A percentile compares a stretch with the other conserved stretches of the same genome.
phyloP scores from a whole-genome alignment of 2,113 vertebrate genomes.

The Chauna torquata region DNA sequence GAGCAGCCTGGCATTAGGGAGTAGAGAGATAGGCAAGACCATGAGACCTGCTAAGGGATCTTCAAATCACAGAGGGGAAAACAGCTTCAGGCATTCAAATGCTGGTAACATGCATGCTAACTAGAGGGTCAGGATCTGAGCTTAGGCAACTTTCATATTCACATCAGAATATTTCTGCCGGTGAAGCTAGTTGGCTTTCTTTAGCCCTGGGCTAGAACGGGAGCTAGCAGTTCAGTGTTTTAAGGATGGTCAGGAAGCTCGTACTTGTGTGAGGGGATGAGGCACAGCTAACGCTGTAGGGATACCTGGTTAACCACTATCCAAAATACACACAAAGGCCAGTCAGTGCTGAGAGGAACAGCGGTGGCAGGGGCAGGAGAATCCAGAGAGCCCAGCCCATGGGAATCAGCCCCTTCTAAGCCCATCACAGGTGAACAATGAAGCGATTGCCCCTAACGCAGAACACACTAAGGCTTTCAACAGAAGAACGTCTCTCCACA shows the following conservation, averaged over 20 bases:
- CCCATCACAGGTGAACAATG: background rate
- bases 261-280: background rate
- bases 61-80: background rate
- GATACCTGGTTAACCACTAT: background rate
- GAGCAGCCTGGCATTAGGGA: background rate
- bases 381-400: background rate
- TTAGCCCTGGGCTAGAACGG: background rate
- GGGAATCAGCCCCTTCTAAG: background rate
- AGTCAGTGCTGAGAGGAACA: background rate
- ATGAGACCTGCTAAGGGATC: background rate
- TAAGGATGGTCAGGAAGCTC: background rate
- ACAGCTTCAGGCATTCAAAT: background rate
- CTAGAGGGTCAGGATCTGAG: background rate
- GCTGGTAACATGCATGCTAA: background rate
- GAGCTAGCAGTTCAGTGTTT: background rate
- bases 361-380: background rate
- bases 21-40: background rate
- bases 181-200: background rate
- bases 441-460: background rate
- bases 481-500: background rate
- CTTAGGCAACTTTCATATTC: background rate
- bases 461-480: background rate
- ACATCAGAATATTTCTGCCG: background rate
- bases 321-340: background rate
- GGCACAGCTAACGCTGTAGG: background rate